phyloP scores from a whole-genome alignment of 2,888 invertebrate species.

The Psylliodes chrysocephalus region DNA sequence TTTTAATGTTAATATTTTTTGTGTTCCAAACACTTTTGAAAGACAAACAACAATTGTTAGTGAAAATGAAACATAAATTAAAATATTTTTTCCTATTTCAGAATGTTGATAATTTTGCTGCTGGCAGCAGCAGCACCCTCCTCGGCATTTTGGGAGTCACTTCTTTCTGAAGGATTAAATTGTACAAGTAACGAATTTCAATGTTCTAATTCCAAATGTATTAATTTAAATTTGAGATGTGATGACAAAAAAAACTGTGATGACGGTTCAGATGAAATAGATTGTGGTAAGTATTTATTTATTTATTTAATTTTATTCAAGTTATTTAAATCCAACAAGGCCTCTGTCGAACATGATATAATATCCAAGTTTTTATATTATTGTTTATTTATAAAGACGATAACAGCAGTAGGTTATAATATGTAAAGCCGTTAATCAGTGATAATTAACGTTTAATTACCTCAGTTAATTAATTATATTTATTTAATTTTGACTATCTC shows the following conservation, averaged over 20 bases:
- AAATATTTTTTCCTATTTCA: constrained; percentile 19
- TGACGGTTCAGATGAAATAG: constrained; percentile 54
- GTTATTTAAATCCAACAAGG: too few species aligned
- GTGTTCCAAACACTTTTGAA: too few species aligned
- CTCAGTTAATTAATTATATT: too few species aligned
- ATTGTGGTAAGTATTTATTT: constrained; percentile 52
- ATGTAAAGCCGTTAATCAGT: too few species aligned
- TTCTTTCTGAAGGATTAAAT: constrained; percentile 25
- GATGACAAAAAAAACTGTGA: constrained; percentile 51
- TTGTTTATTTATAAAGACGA: not conserved
- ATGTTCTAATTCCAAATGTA: constrained; percentile 50
- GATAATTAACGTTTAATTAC: too few species aligned
- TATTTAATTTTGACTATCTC: too few species aligned
- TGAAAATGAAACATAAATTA: too few species aligned
- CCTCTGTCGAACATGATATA: too few species aligned
- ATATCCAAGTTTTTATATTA: not conserved
- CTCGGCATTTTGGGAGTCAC: constrained; percentile 42
- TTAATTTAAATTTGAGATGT: constrained; percentile 48
- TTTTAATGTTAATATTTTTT: too few species aligned
- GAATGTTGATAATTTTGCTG: constrained; percentile 39
- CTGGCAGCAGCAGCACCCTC: constrained; percentile 42
- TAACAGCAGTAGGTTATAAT: too few species aligned
- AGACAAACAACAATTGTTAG: too few species aligned
- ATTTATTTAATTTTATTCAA: not conserved
- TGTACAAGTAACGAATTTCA: constrained; percentile 49